Base-by-base conservation (phyloP, 2,888 invertebrate species). In the Laspeyria flexula region DNA sequence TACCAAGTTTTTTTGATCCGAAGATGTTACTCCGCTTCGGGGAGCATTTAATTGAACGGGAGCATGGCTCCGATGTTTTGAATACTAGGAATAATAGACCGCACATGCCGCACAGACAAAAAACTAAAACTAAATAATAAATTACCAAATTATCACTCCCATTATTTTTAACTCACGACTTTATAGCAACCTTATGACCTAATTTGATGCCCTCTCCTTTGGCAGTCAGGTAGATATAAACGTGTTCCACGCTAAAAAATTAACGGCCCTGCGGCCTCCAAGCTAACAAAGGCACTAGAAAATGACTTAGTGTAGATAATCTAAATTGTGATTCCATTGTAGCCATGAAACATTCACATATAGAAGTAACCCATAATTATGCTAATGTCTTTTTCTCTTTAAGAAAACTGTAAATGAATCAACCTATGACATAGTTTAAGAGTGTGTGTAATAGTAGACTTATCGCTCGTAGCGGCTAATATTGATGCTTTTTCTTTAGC, bases 31-130 rank as follows among this genome's bases (percentile, higher is more conserved):
- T 75, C 72, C 77, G 83, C 83, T 81, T 74, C 77, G 76, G 73
- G 74, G 74, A 75, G 71, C 73, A 75, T 84, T 88, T 88, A 88
- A 90, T 87, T 86, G 85, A 87, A 78, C 79, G 77, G 77, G 82
- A 77, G 82, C 83, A 86, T 85, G 86, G 87, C 81, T 83, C 55
- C 73, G 81, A 79, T 83, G 84, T 87, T 90, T 86, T 88, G 82
- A 84, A 85, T 88, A 87, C 83, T 81, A 83, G 75, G 78, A 73
- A 76, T 82, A 80, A 83, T 85, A 75, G 77, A 80, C 83, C 82
- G 74, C 84, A 83, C 85, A 83, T 73, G 74, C 75, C 71, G 74
- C 65, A 71, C 71, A 74, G 79, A 83, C 77, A 71, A 73, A 77
- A 77, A n/a, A n/a, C n/a, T n/a, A n/a, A 38, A 46, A 49, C 44